Evolutionary conservation across 1,140 invertebrate genomes (phyloP), one percentile per base, ranked within the genome.

Genomic region (Gerris buenoi): DNA sequence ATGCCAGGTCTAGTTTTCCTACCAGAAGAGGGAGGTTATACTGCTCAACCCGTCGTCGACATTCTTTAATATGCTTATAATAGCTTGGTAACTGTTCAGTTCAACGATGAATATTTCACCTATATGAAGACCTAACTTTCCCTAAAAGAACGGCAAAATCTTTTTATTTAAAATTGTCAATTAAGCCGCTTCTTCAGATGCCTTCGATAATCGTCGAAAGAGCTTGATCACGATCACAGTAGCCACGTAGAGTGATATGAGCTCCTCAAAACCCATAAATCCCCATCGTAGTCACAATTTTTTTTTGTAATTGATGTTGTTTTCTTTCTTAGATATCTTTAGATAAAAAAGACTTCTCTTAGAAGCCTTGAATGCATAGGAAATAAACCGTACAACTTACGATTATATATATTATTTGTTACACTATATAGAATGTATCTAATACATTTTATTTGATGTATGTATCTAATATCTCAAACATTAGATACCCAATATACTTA

Each of bases 221-320:
- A 75, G 70, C 28, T 74, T 73, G n/a, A n/a, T n/a, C n/a, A n/a
- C n/a, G 62, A 74, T 68, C 72, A 76, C 72, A 25, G 71, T 65
- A 1, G 75, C 69, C 3, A 76, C 65, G 66, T 69, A 75, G 23
- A 74, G 70, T 23, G 58, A n/a, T 63, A 73, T 68, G 13, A 65
- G 56, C 71, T 77, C 75, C 64, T 73, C 65, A 28, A 65, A 68
- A 1, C 71, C 70, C 59, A 74, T 73, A 14, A 69, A 74, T 22
- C 74, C 61, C 18, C 46, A 29, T 61, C 71, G 73, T 57, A 75
- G n/a, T n/a, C n/a, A n/a, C n/a, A n/a, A n/a, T n/a, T n/a, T n/a
- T n/a, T n/a, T n/a, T n/a, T n/a, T n/a, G n/a, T n/a, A n/a, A n/a
- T n/a, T n/a, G n/a, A n/a, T n/a, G n/a, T n/a, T n/a, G n/a, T n/a